Evolutionary conservation across 2,797 vertebrate species (phyloP).

Genomic region (Oceanodroma leucorhoa): DNA sequence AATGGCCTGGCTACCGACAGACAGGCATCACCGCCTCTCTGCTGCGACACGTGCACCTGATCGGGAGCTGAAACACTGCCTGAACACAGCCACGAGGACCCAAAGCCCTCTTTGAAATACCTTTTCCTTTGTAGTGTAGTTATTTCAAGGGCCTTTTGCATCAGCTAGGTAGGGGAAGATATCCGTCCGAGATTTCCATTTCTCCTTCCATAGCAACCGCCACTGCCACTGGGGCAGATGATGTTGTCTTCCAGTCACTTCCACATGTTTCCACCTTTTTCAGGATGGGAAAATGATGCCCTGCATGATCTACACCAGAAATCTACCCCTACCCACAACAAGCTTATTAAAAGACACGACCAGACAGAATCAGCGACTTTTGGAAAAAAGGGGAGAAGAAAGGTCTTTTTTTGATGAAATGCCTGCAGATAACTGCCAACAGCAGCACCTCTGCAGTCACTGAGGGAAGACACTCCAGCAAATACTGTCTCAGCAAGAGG

Average conservation of each 20-base stretch:
- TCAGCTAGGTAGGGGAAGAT: not conserved
- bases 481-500: not conserved
- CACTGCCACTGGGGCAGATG: not conserved
- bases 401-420: not conserved
- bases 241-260: not conserved
- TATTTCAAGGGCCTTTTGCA: not conserved
- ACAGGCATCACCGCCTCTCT: not conserved
- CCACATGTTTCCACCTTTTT: not conserved
- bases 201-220: not conserved
- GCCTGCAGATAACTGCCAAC: not conserved
- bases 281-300: not conserved
- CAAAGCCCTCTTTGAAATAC: not conserved
- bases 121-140: not conserved
- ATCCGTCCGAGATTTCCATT: not conserved
- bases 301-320: not conserved
- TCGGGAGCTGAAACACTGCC: not conserved
- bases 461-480: fast-evolving
- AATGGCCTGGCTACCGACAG: not conserved
- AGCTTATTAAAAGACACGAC: not conserved
- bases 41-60: not conserved
- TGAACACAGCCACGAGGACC: not conserved
- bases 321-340: not conserved
- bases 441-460: not conserved
- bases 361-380: not conserved
- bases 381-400: not conserved